phyloP scores from a whole-genome alignment of 1,140 invertebrate species.

The Drosophila nikananu region DNA sequence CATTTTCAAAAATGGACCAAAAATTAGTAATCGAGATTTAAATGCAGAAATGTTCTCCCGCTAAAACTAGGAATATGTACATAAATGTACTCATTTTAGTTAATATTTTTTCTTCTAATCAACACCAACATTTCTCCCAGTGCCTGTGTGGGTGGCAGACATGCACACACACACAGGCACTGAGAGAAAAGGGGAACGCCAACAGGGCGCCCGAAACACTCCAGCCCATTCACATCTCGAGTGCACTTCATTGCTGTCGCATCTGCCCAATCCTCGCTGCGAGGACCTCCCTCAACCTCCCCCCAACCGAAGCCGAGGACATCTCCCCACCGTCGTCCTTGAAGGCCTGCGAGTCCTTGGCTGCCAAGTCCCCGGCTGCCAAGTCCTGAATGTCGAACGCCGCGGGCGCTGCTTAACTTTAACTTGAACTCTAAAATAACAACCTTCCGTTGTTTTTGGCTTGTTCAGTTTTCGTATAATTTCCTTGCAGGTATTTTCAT shows the following conservation, averaged over 20 bases:
- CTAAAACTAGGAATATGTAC: no score
- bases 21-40: no score
- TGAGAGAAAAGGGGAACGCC: constrained; percentile 35
- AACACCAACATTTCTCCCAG: background rate
- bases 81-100: no score
- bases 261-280: constrained; percentile 42
- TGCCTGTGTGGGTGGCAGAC: background rate
- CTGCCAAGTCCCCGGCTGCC: constrained; percentile 34
- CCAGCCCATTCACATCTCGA: constrained; percentile 60
- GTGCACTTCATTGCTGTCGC: constrained; percentile 79
- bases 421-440: constrained; percentile 84
- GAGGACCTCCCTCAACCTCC: background rate
- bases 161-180: constrained; percentile 32
- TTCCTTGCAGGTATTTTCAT: constrained; percentile 80
- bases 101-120: background rate
- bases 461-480: constrained; percentile 81
- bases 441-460: constrained; percentile 74
- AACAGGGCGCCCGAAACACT: constrained; percentile 40
- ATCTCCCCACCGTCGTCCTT: background rate
- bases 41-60: no score
- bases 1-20: no score
- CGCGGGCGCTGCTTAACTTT: constrained; percentile 78
- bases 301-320: background rate
- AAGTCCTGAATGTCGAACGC: constrained; percentile 48
- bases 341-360: constrained; percentile 14